Percentiles rank a stretch among this genome's conserved stretches.
Evolutionary conservation across 2,888 invertebrate species (phyloP).

Genomic region (Ophioninae sp.): DNA sequence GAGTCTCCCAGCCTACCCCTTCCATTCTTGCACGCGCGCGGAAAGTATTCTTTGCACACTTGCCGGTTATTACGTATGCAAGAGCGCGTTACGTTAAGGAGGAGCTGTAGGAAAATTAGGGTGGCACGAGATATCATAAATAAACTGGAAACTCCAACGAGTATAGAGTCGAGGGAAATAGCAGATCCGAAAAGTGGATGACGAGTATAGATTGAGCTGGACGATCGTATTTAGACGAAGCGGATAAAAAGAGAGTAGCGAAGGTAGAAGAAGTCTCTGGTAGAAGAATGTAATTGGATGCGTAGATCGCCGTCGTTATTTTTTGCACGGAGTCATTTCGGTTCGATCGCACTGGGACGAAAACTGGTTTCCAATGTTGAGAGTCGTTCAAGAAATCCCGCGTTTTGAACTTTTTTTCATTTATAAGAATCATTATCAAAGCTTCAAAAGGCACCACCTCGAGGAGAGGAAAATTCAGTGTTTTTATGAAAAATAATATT

Average conservation of each 20-base stretch:
- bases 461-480: too few relatives aligned
- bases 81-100: conserved; percentile 35
- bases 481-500: too few relatives aligned
- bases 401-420: too few relatives aligned
- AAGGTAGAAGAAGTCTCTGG: too few relatives aligned
- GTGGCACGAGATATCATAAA: conserved; percentile 54
- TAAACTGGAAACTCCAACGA: conserved; percentile 53
- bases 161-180: conserved; percentile 19
- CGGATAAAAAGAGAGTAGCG: conserved; percentile 20
- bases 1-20: conserved; percentile 65
- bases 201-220: conserved; percentile 13
- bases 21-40: conserved; percentile 44
- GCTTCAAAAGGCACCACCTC: too few relatives aligned
- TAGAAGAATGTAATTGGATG: conserved; percentile 56
- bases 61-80: conserved; percentile 42
- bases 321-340: too few relatives aligned
- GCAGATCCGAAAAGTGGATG: conserved; percentile 7
- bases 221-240: neutral
- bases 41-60: conserved; percentile 18
- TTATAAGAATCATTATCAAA: too few relatives aligned
- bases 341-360: too few relatives aligned
- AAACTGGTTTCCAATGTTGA: too few relatives aligned
- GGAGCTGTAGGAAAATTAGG: conserved; percentile 14
- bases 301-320: too few relatives aligned
- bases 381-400: too few relatives aligned